These are phyloP conservation scores for Mellivora capensis DNA, from an alignment of 2,113 vertebrate genomes.

Conservation along the genomic window DNA sequence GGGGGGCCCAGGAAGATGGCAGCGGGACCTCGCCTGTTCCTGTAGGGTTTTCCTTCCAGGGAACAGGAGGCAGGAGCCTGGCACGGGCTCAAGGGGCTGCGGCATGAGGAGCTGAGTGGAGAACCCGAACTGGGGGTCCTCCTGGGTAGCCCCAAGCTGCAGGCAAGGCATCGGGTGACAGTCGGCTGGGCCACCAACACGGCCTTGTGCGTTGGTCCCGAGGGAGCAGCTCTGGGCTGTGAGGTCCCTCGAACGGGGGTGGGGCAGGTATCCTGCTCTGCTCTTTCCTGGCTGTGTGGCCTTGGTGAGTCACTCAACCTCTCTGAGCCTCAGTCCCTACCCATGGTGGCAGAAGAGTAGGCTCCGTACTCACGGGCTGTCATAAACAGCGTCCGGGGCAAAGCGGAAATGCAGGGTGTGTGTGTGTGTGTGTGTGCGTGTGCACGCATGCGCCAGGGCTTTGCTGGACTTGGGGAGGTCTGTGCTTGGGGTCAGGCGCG, in stretches of 20 bases:
- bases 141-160: not conserved
- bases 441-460: fast-evolving
- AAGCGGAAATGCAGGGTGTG: not conserved
- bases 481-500: not conserved
- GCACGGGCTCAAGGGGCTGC: not conserved
- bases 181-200: not conserved
- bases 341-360: not conserved
- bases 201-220: no score
- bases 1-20: not conserved
- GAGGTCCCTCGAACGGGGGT: not conserved
- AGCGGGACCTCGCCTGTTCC: not conserved
- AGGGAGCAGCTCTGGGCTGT: not conserved
- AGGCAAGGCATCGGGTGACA: not conserved
- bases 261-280: not conserved
- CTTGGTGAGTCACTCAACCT: not conserved
- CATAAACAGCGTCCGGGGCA: not conserved
- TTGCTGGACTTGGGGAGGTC: not conserved
- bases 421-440: not conserved
- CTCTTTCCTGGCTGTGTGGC: not conserved
- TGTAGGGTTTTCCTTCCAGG: not conserved
- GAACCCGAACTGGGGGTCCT: not conserved
- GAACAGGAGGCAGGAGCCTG: not conserved
- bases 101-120: not conserved
- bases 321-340: not conserved
- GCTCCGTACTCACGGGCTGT: not conserved